Conservation (phyloP, 2,113 vertebrate genomes). For the Malurus melanocephalus region DNA sequence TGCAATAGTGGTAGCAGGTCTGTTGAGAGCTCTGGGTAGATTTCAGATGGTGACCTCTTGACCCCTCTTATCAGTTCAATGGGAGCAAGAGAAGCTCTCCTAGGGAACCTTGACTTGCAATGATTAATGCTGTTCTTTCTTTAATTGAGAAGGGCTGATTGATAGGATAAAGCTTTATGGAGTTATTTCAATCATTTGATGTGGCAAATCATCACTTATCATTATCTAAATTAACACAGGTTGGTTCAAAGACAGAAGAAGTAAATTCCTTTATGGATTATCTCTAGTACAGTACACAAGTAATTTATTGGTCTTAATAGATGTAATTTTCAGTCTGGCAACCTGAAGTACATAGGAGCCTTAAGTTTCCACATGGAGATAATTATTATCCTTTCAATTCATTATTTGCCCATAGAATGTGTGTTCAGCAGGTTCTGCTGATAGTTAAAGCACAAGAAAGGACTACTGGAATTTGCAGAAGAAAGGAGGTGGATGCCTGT, state of each 20-base stretch:
- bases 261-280: conserved; percentile 59
- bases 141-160: conserved; percentile 47
- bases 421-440: background rate
- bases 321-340: background rate
- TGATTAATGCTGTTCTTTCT: conserved; percentile 55
- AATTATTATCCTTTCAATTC: conserved; percentile 1
- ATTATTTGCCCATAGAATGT: background rate
- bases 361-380: conserved; percentile 1
- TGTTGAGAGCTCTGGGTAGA: background rate
- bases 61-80: conserved; percentile 3
- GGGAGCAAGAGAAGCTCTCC: conserved; percentile 14
- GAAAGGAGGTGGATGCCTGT: background rate
- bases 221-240: conserved; percentile 58
- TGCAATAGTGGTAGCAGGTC: background rate
- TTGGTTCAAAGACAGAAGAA: conserved; percentile 23
- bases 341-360: background rate
- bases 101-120: background rate
- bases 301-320: conserved; percentile 32
- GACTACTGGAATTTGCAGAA: background rate
- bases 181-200: conserved; percentile 56
- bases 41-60: conserved; percentile 27
- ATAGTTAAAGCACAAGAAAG: background rate
- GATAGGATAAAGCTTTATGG: conserved; percentile 52
- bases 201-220: conserved; percentile 48
- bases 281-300: background rate